Conservation (phyloP, 1,140 invertebrate species). For the Cardiocondyla obscurior region DNA sequence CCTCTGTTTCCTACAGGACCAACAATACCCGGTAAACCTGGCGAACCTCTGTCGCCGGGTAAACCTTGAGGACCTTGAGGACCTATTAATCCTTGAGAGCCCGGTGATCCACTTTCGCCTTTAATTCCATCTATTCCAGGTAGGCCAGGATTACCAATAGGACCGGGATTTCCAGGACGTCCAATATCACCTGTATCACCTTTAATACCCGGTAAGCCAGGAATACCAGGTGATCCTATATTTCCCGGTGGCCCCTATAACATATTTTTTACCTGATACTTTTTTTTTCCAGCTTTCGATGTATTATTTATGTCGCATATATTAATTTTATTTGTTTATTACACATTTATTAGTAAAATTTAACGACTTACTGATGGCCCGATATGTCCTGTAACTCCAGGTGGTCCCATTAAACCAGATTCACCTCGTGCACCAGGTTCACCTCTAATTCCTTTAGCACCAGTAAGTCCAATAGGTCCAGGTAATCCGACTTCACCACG, state of each 20-base stretch:
- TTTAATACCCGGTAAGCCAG: constrained; percentile 89
- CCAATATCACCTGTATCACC: constrained; percentile 90
- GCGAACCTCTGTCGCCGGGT: constrained; percentile 88
- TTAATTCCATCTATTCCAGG: constrained; percentile 88
- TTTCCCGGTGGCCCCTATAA: constrained; percentile 86
- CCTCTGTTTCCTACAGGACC: constrained; percentile 83
- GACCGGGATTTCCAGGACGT: constrained; percentile 87
- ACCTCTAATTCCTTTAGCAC: constrained; percentile 90
- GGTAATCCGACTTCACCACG: constrained; percentile 87
- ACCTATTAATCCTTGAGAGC: constrained; percentile 88
- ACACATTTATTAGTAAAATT: neutral
- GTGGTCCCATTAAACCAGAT: constrained; percentile 85
- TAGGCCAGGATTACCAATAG: constrained; percentile 88
- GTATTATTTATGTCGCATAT: neutral
- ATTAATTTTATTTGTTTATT: neutral
- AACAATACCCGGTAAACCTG: constrained; percentile 86
- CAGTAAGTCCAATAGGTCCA: constrained; percentile 86
- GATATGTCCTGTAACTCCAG: constrained; percentile 68
- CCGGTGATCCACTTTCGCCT: constrained; percentile 89
- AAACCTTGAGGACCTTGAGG: constrained; percentile 87
- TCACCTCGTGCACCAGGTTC: constrained; percentile 91
- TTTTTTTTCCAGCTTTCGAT: neutral
- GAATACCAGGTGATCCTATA: constrained; percentile 84
- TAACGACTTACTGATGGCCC: constrained; percentile 63
- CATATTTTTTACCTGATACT: neutral